These are phyloP conservation scores for Dermatemys mawii DNA, from an alignment of 2,113 vertebrate genomes.

Conservation along the genomic window DNA sequence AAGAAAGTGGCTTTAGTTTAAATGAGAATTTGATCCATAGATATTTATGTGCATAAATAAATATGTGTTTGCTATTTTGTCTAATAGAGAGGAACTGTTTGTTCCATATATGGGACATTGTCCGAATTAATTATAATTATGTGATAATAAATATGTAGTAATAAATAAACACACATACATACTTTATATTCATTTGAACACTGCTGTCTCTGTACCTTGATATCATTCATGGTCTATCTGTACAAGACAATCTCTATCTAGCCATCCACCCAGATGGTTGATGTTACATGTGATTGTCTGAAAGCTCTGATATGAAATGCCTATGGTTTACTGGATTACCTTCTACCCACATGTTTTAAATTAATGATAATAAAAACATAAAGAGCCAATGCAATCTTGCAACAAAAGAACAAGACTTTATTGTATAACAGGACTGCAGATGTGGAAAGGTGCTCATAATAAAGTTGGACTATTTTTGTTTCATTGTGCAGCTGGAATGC, in stretches of 20 bases:
- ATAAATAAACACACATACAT: not conserved
- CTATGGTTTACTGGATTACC: slow-evolving; percentile 85
- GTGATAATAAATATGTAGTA: not conserved
- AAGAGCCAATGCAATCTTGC: slow-evolving; percentile 75
- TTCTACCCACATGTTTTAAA: slow-evolving; percentile 84
- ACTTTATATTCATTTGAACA: not conserved
- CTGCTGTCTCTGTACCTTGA: not conserved
- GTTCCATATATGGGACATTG: not conserved
- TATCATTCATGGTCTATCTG: slow-evolving; percentile 57
- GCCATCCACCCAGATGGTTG: slow-evolving; percentile 81
- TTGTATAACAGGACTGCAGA: slow-evolving; percentile 83
- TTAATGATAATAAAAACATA: slow-evolving; percentile 84
- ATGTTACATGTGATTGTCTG: slow-evolving; percentile 80
- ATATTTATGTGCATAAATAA: not conserved
- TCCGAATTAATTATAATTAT: not conserved
- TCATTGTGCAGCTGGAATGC: slow-evolving; percentile 79
- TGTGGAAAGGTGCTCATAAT: slow-evolving; percentile 84
- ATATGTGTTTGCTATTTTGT: not conserved
- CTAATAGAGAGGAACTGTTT: not conserved
- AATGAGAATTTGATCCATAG: not conserved
- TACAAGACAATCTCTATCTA: slow-evolving; percentile 58
- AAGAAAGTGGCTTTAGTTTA: not conserved
- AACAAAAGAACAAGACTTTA: slow-evolving; percentile 88
- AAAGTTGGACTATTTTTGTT: slow-evolving; percentile 79
- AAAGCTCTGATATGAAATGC: slow-evolving; percentile 84